Evolutionary conservation across 2,888 invertebrate species (phyloP).

Genomic region (Salticus scenicus): DNA sequence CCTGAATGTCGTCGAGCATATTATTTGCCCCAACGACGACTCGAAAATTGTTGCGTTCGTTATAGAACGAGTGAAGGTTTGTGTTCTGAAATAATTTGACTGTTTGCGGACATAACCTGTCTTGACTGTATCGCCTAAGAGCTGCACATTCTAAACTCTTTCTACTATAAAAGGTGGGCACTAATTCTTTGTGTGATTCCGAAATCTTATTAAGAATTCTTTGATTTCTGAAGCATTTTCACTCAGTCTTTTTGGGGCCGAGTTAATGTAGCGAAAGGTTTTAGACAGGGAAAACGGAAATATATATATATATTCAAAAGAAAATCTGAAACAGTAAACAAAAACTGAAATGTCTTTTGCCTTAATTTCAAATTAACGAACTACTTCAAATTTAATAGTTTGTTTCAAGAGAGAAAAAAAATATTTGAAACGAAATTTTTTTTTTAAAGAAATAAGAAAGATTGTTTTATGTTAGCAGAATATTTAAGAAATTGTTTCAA

Average conservation of each 20-base stretch:
- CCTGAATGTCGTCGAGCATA: background rate
- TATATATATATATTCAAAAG: background rate
- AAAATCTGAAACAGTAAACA: background rate
- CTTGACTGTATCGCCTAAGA: background rate
- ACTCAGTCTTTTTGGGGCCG: background rate
- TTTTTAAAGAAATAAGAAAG: no score
- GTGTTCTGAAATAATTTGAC: constrained; percentile 56
- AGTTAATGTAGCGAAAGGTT: background rate
- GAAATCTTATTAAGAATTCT: background rate
- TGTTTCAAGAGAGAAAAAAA: no score
- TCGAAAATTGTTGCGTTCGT: constrained; percentile 26
- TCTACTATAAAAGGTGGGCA: constrained; percentile 1
- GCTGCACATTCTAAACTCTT: constrained; percentile 2
- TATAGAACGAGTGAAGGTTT: constrained; percentile 16
- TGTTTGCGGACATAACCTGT: constrained; percentile 24
- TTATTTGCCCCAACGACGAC: background rate
- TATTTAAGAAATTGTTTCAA: no score
- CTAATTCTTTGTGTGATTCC: constrained; percentile 20
- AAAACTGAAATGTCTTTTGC: background rate
- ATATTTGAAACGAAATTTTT: no score
- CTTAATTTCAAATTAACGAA: background rate
- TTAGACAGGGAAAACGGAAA: no score
- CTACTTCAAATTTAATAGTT: background rate
- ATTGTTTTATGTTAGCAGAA: no score
- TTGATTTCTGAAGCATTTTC: background rate